A percentile compares a stretch with the other conserved stretches of the same genome.
Conservation (phyloP, 2,797 vertebrate species). For the Melanogrammus aeglefinus region DNA sequence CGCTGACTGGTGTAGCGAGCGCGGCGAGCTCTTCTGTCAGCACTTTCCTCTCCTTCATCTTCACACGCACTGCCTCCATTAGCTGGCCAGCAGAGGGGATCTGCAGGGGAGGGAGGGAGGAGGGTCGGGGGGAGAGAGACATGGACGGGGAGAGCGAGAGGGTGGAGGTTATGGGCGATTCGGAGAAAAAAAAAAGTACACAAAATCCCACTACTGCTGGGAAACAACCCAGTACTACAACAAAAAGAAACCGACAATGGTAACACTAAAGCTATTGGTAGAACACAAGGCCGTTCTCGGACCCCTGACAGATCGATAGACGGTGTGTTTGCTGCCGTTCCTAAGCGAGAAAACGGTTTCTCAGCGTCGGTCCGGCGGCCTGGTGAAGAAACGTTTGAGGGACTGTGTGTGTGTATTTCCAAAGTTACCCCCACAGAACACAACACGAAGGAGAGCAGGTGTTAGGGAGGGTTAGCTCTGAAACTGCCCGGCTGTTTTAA, state of each 20-base stretch:
- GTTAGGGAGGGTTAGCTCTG: background rate
- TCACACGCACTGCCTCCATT: conserved; percentile 84
- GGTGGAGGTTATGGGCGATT: conserved; percentile 40
- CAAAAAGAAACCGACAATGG: background rate
- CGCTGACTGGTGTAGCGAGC: conserved; percentile 75
- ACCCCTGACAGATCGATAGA: conserved; percentile 62
- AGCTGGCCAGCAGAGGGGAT: conserved; percentile 85
- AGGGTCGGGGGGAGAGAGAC: conserved; percentile 29
- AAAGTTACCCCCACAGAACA: conserved; percentile 7
- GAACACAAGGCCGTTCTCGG: conserved; percentile 42
- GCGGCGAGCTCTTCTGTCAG: conserved; percentile 84
- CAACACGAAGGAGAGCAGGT: background rate
- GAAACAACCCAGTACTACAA: conserved; percentile 16
- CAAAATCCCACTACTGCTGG: conserved; percentile 45
- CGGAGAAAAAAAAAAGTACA: conserved; percentile 58
- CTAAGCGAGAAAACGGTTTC: conserved; percentile 37
- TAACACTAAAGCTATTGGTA: conserved; percentile 10
- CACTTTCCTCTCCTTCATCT: conserved; percentile 90
- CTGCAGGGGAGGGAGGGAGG: conserved; percentile 67
- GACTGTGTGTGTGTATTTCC: conserved; percentile 21
- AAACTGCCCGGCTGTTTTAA: background rate
- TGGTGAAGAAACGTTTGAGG: conserved; percentile 50
- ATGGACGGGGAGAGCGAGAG: conserved; percentile 36
- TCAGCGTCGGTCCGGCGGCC: conserved; percentile 25
- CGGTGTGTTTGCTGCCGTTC: conserved; percentile 28